Percentiles rank a stretch among this genome's conserved stretches.
Evolutionary conservation across 2,888 invertebrate genomes (phyloP).

Genomic region (Cetonia aurata): DNA sequence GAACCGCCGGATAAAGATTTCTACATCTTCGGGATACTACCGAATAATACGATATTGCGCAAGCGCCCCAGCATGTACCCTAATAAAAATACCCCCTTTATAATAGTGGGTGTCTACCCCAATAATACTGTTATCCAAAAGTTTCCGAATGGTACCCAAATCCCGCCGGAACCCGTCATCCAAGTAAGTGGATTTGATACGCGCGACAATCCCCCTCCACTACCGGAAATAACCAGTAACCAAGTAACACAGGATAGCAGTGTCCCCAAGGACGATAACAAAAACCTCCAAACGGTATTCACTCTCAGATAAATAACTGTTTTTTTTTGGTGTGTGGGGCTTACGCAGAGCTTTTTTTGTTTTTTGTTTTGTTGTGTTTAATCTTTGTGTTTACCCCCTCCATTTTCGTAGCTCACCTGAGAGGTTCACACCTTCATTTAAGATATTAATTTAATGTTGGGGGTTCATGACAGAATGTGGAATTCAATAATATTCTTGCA

Average conservation of each 20-base stretch:
- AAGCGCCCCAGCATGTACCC: conserved; percentile 78
- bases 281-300: conserved; percentile 69
- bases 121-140: conserved; percentile 84
- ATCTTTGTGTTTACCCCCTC: neutral
- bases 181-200: conserved; percentile 73
- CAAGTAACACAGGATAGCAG: conserved; percentile 68
- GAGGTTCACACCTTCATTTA: conserved; percentile 28
- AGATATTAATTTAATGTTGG: conserved; percentile 11
- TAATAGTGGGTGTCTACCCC: conserved; percentile 81
- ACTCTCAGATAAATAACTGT: conserved; percentile 48
- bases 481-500: conserved; percentile 14
- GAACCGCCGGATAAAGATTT: conserved; percentile 74
- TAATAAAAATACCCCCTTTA: conserved; percentile 78
- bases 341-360: conserved; percentile 50
- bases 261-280: conserved; percentile 67
- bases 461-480: neutral
- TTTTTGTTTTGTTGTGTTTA: neutral
- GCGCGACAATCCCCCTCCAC: conserved; percentile 68
- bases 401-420: conserved; percentile 47
- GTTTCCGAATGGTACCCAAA: conserved; percentile 84
- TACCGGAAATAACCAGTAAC: conserved; percentile 76
- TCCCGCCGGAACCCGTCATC: conserved; percentile 73
- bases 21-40: conserved; percentile 80
- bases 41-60: conserved; percentile 83
- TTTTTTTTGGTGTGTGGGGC: conserved; percentile 54